Evolutionary conservation across 2,797 vertebrate genomes (phyloP), one percentile per base, ranked within the genome.

Genomic region (Malacoraja senta): DNA sequence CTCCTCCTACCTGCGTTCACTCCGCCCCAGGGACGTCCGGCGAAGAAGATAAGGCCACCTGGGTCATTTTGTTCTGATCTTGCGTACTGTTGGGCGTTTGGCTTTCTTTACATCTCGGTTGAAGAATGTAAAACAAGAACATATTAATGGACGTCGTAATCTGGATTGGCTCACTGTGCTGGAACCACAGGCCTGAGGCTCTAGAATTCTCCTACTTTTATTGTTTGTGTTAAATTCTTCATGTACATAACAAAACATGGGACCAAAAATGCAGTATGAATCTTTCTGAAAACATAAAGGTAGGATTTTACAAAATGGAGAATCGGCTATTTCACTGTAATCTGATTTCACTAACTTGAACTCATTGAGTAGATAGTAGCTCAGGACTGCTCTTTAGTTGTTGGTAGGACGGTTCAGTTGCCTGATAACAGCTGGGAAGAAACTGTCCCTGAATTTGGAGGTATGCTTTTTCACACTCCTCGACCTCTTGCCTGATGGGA

Each of bases 241-340:
- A 44, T 44, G 12, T 72, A 53, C 12, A 26, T 21, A 91, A 74
- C 65, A 53, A 74, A 53, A 53, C 72, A 38, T 91, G 8, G 63
- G 35, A 29, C 32, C 35, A 26, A 91, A 53, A 26, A 26, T 91
- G 10, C 88, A 72, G 88, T 15, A 74, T 91, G 90, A 53, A 72
- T 91, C 32, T 72, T 53, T 53, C 21, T 74, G 65, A 71, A 26
- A 91, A 91, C 38, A 21, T 91, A 29, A 29, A 91, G 90, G 90
- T 91, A 91, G 63, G 90, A 91, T 74, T 91, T 74, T 72, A 29
- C 17, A 32, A n/a, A 68, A 90, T 15, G 35, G 63, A 32, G 4
- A 88, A 35, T 13, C 9, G 29, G 35, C 71, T 71, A 17, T 71
- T 71, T 71, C 68, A 81, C 44, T 21, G 21, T 19, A 81, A 53